Evolutionary conservation across 2,113 vertebrate species (phyloP), one percentile per base, ranked within the genome.

Genomic region (Actinemys pallida): DNA sequence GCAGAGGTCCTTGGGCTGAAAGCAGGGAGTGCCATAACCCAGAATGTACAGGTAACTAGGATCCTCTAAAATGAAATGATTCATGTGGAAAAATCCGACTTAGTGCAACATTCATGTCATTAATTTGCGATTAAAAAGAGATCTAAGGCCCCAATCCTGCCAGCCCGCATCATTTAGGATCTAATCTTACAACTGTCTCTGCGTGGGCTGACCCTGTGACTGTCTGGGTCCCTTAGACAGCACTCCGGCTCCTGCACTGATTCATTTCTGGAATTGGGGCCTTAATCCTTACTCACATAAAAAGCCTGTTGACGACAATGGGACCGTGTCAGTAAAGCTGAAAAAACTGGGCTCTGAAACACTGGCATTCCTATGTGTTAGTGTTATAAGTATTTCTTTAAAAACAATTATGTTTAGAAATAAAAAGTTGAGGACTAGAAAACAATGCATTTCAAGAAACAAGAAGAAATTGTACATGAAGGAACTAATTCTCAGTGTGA

Each of bases 21-120:
- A 99, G 99, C 98, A 98, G 99, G 91, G 99, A 99, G 97, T 99
- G 99, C 98, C 98, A 98, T 93, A 99, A 99, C 97, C 99, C 99
- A 0, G 99, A 99, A 89, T 99, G 99, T 94, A 99, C 99, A 95
- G 99, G 99, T 99, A 98, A 97, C 98, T 97, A 39, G 6, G 0
- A 59, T 8, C 3, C 4, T 59, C 53, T 76, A 42, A 27, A 27
- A 49, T 24, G 9, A 76, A 9, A 24, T 27, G 39, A 29, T 4
- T 1, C 1, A 1, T 54, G 29, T 42, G 22, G 8, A 35, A 50
- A 35, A 47, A 45, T 27, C 47, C 2, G 4, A 27, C 3, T 25
- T 47, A 31, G 47, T 10, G 42, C 10, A 0, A 13, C 24, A 42
- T 35, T 7, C 22, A 25, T 72, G 65, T 35, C 17, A 72, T 39